A percentile compares a stretch with the other conserved stretches of the same genome.
Evolutionary conservation across 2,113 vertebrate genomes (phyloP).

Genomic region (Urocynchramus pylzowi): DNA sequence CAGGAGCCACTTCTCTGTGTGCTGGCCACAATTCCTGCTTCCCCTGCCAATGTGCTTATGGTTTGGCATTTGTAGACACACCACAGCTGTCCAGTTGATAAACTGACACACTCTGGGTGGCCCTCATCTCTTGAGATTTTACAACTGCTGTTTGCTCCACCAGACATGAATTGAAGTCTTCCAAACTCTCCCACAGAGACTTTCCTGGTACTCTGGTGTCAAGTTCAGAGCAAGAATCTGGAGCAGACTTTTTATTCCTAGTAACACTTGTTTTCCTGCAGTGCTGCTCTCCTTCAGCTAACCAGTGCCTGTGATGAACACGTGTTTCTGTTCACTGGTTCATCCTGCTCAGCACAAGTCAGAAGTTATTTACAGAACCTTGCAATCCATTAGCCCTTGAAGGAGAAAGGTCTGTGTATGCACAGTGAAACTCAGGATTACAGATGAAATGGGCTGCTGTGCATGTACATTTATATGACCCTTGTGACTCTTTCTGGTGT

Average conservation of each 20-base stretch:
- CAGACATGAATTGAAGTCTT: conserved; percentile 44
- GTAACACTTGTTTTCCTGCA: conserved; percentile 15
- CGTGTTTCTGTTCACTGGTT: not conserved
- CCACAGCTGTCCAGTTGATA: conserved; percentile 69
- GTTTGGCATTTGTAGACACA: conserved; percentile 67
- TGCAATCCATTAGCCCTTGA: not conserved
- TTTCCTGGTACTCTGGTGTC: conserved; percentile 44
- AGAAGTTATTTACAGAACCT: not conserved
- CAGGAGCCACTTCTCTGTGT: conserved; percentile 60
- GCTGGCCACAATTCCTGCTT: conserved; percentile 55
- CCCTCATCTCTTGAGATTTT: conserved; percentile 65
- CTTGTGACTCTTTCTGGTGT: not conserved
- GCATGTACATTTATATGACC: not conserved
- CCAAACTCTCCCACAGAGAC: conserved; percentile 56
- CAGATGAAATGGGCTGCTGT: not conserved
- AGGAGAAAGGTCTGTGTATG: not conserved
- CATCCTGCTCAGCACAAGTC: not conserved
- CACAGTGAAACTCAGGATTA: not conserved
- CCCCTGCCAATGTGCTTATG: conserved; percentile 64
- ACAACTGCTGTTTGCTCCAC: conserved; percentile 59
- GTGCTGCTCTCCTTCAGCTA: not conserved
- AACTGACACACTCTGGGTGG: conserved; percentile 70
- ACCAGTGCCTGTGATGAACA: not conserved
- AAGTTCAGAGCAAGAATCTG: conserved; percentile 24
- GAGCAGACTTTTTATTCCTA: conserved; percentile 1